Evolutionary conservation across 2,888 invertebrate genomes (phyloP).

Genomic region (Drosophila quinaria): DNA sequence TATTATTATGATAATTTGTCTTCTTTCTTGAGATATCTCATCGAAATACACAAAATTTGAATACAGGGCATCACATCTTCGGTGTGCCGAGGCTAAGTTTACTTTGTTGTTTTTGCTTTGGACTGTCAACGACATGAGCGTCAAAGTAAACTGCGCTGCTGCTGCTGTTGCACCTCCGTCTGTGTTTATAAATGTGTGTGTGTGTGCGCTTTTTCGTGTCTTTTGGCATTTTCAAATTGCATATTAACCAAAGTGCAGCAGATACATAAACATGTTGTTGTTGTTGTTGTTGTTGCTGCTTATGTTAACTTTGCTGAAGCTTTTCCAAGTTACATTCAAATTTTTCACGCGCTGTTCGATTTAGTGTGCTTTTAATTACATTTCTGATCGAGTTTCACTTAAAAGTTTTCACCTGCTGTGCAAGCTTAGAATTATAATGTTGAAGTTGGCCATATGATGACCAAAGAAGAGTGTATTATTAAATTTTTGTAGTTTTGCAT

Average conservation of each 20-base stretch:
- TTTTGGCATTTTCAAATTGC: conserved; percentile 53
- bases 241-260: conserved; percentile 19
- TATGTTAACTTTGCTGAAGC: conserved; percentile 16
- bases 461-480: not conserved
- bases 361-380: conserved; percentile 45
- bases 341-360: conserved; percentile 49
- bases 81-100: not conserved
- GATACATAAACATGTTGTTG: conserved; percentile 6
- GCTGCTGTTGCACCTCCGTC: conserved; percentile 27
- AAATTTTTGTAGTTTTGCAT: conserved; percentile 4
- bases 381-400: conserved; percentile 60
- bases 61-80: not conserved
- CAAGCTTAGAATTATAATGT: not conserved
- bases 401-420: conserved; percentile 7
- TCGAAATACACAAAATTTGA: no score
- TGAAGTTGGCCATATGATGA: conserved; percentile 3
- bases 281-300: not conserved
- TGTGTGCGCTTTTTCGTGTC: conserved; percentile 56
- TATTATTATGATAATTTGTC: no score
- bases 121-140: conserved; percentile 4
- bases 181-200: not conserved
- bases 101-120: conserved; percentile 21
- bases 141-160: conserved; percentile 45
- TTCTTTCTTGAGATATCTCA: no score
- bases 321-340: conserved; percentile 35